These are phyloP conservation scores for Phlogophora meticulosa DNA, from an alignment of 2,888 invertebrate species.

Conservation along the genomic window DNA sequence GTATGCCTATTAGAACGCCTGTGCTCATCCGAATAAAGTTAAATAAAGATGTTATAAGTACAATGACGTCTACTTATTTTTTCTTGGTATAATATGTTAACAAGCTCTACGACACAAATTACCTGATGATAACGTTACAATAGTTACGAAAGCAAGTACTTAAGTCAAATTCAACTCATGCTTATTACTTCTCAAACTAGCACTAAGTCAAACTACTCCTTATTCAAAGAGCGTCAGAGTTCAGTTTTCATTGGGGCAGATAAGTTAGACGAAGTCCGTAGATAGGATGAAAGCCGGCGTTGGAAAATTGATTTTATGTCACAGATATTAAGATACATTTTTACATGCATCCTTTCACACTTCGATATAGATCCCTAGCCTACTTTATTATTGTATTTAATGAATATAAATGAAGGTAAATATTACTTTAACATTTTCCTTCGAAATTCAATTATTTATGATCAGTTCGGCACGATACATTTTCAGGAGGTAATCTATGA, in stretches of 20 bases:
- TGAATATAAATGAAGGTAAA: constrained; percentile 83
- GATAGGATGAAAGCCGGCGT: constrained; percentile 40
- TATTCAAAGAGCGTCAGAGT: constrained; percentile 26
- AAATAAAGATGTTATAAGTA: background rate
- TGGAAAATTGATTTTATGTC: constrained; percentile 65
- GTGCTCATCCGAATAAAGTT: background rate
- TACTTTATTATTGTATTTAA: constrained; percentile 80
- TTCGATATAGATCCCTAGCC: constrained; percentile 72
- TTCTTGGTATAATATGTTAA: constrained; percentile 29
- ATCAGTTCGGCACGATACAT: constrained; percentile 52
- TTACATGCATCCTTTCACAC: constrained; percentile 52
- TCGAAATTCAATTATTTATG: constrained; percentile 74
- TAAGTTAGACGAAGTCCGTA: constrained; percentile 53
- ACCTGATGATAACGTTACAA: constrained; percentile 62
- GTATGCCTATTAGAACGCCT: background rate
- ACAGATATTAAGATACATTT: constrained; percentile 65
- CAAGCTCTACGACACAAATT: constrained; percentile 53
- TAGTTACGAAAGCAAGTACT: constrained; percentile 64
- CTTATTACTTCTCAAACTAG: constrained; percentile 45
- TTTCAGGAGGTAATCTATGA: constrained; percentile 53
- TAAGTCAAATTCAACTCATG: constrained; percentile 59
- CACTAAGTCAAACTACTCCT: constrained; percentile 40
- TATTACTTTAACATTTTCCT: constrained; percentile 75
- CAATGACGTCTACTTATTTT: background rate
- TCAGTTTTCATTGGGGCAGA: constrained; percentile 32